Conservation (phyloP, 2,888 invertebrate species). For the Macropis europaea region DNA sequence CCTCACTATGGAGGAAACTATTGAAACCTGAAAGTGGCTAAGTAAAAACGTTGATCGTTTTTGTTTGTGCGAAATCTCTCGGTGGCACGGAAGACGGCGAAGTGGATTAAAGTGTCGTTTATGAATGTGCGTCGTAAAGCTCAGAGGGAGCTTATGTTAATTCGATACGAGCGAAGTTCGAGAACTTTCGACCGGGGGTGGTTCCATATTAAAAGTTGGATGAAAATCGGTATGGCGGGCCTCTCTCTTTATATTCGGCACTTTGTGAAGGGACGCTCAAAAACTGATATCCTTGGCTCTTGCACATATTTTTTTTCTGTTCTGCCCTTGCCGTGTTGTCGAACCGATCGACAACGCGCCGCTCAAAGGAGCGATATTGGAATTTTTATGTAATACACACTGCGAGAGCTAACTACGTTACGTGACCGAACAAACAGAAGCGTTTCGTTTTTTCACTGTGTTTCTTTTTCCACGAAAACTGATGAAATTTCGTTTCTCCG, state of each 20-base stretch:
- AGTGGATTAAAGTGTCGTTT: slow-evolving; percentile 4
- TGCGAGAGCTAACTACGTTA: slow-evolving; percentile 2
- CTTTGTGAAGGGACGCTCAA: slow-evolving; percentile 6
- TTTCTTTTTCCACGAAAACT: too few species aligned
- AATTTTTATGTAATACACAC: slow-evolving; percentile 28
- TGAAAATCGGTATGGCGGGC: neutral
- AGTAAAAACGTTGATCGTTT: too few species aligned
- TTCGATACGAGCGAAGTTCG: neutral
- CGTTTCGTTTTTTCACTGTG: too few species aligned
- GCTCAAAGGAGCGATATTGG: slow-evolving; percentile 26
- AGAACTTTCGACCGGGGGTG: neutral
- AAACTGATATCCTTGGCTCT: neutral
- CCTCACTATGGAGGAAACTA: too few species aligned
- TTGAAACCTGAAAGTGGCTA: too few species aligned
- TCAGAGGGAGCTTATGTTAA: slow-evolving; percentile 14
- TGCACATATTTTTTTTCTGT: neutral
- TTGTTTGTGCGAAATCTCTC: neutral
- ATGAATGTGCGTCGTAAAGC: neutral
- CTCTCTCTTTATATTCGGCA: too few species aligned
- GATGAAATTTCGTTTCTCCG: neutral
- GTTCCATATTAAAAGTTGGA: neutral
- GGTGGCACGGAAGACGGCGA: neutral
- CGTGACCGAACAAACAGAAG: slow-evolving; percentile 6
- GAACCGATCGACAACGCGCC: slow-evolving; percentile 2
- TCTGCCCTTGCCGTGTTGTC: neutral